A percentile compares a stretch with the other conserved stretches of the same genome.
phyloP scores from a whole-genome alignment of 2,113 vertebrate genomes.

The mouse (Mus musculus) region DNA sequence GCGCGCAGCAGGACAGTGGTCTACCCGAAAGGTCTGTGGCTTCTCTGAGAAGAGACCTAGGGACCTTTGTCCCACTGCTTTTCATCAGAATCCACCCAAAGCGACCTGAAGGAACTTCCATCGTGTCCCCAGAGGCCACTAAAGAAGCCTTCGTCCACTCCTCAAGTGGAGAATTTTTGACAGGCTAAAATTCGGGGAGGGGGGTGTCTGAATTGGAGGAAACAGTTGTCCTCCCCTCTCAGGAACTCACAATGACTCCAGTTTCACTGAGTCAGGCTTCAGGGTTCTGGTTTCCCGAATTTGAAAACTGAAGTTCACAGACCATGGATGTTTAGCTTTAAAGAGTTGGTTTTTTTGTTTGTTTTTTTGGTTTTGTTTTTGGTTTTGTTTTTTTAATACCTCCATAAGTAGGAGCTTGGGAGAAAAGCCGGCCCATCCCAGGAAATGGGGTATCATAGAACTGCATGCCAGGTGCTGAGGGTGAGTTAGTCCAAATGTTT shows the following conservation, averaged over 20 bases:
- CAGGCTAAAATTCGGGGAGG: neutral
- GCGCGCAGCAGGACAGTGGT: accelerated
- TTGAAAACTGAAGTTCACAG: too few relatives aligned
- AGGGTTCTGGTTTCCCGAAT: neutral
- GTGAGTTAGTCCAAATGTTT: too few relatives aligned
- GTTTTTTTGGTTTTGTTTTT: too few relatives aligned
- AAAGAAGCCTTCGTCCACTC: neutral
- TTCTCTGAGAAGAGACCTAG: neutral
- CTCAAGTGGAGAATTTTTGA: neutral
- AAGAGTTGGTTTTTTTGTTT: too few relatives aligned
- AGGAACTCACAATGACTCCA: neutral
- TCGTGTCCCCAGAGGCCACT: neutral
- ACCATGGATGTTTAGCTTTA: neutral
- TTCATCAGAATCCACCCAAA: neutral
- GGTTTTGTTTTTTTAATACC: neutral
- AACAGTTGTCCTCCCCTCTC: neutral
- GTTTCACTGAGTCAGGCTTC: neutral
- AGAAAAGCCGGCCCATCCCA: neutral
- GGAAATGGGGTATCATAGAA: neutral
- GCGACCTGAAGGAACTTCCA: neutral
- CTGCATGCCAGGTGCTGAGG: neutral
- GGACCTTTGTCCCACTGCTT: accelerated
- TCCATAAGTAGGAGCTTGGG: too few relatives aligned
- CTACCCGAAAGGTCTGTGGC: neutral
- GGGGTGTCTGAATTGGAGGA: neutral